Conservation (phyloP, 2,888 invertebrate genomes). For the Antitype chi region DNA sequence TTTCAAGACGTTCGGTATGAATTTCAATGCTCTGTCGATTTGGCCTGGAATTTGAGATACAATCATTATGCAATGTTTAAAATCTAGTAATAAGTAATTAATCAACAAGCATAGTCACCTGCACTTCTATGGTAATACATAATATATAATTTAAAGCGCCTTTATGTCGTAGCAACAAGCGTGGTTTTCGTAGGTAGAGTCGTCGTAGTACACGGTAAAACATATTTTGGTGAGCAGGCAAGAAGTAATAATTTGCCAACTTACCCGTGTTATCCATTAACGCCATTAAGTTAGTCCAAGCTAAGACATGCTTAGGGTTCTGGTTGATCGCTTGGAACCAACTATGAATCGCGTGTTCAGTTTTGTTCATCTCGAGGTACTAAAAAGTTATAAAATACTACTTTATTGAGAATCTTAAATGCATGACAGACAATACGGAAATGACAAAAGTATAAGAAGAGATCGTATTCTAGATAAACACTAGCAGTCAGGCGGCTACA, state of each 20-base stretch:
- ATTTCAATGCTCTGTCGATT: constrained; percentile 92
- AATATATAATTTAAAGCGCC: not conserved
- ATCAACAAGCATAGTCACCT: not conserved
- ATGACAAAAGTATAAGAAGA: not conserved
- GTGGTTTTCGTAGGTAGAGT: not conserved
- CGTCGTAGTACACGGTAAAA: not conserved
- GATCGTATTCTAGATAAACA: not conserved
- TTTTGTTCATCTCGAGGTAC: constrained; percentile 95
- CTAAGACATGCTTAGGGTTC: constrained; percentile 94
- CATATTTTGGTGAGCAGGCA: constrained; percentile 3
- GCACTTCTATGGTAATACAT: not conserved
- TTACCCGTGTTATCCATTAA: constrained; percentile 94
- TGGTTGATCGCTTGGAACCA: constrained; percentile 96
- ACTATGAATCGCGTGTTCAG: constrained; percentile 93
- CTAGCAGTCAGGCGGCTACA: not conserved
- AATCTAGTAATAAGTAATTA: not conserved
- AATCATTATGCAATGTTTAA: not conserved
- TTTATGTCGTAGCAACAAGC: not conserved
- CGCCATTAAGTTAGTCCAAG: constrained; percentile 98
- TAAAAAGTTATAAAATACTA: constrained; percentile 73
- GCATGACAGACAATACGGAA: not conserved
- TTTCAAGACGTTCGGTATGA: constrained; percentile 93
- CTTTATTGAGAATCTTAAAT: not conserved
- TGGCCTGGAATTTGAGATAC: constrained; percentile 85
- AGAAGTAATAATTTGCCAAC: not conserved